Evolutionary conservation across 2,888 invertebrate species (phyloP), one percentile per base, ranked within the genome.

Genomic region (Myathropa florea): DNA sequence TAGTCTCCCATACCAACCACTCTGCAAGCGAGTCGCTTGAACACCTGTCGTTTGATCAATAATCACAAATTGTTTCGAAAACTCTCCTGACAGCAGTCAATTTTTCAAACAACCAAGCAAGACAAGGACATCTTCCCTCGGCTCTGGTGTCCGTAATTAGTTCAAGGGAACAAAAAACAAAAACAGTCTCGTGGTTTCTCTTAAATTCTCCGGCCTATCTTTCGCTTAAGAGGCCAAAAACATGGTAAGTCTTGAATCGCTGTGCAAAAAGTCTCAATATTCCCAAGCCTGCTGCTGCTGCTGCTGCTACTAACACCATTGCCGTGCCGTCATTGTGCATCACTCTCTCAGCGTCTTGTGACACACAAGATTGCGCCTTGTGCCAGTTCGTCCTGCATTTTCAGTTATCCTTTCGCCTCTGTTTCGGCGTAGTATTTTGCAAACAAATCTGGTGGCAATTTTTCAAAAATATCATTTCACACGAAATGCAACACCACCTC

Each of bases 381-480:
- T 57, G 70, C 55, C 73, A 72, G 53, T 81, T 57, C 71, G 85
- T 23, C 59, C 18, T 36, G 53, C 23, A 30, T 57, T 59, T 30
- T 55, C 46, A n/a, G 28, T 14, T 75, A 39, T 33, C 55, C 26
- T 21, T 24, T n/a, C 57, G 39, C 63, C 28, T 24, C 26, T 53
- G 30, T 60, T 57, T 57, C 24, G 57, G 33, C 33, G 33, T 33
- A 30, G 36, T 67, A 68, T 67, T 85, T 77, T 59, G 53, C 64
- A 67, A 28, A 46, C 39, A 85, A 77, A 73, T 79, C 78, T 83
- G 78, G 86, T 86, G 83, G 86, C 83, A 86, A 86, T 86, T 83
- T 86, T 83, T 86, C 86, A 86, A 79, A 82, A 86, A 79, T 86
- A 86, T 86, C 86, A 86, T 83, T 83, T 83, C 78, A 71, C 75